Evolutionary conservation across 2,888 invertebrate genomes (phyloP).

Genomic region (Phengaris arion): DNA sequence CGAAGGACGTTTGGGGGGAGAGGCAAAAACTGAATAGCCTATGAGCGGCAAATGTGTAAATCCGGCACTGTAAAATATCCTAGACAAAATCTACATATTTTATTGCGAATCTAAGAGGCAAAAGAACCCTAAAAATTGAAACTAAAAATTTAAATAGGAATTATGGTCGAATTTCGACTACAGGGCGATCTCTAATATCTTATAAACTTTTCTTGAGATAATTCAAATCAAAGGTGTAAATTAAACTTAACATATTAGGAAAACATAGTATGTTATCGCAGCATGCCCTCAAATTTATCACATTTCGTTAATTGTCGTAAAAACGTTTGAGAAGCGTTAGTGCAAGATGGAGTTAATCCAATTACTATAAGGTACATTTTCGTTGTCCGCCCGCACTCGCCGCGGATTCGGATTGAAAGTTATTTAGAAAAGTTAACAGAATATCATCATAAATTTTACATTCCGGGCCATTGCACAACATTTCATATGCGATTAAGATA

Average conservation of each 20-base stretch:
- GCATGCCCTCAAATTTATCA: slow-evolving; percentile 36
- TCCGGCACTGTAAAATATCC: too few relatives aligned
- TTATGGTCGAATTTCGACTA: too few relatives aligned
- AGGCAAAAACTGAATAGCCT: too few relatives aligned
- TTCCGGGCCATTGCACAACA: slow-evolving; percentile 60
- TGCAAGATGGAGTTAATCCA: slow-evolving; percentile 36
- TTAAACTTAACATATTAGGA: slow-evolving; percentile 31
- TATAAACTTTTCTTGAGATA: slow-evolving; percentile 29
- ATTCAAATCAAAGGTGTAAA: slow-evolving; percentile 30
- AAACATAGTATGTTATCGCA: slow-evolving; percentile 38
- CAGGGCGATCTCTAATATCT: too few relatives aligned
- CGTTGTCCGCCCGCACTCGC: slow-evolving; percentile 43
- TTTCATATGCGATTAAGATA: slow-evolving; percentile 54
- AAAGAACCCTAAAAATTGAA: too few relatives aligned
- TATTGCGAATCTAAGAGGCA: too few relatives aligned
- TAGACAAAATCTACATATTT: too few relatives aligned
- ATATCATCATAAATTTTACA: slow-evolving; percentile 62
- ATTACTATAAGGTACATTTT: slow-evolving; percentile 38
- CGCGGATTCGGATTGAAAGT: slow-evolving; percentile 59
- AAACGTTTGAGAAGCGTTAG: slow-evolving; percentile 35
- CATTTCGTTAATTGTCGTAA: slow-evolving; percentile 42
- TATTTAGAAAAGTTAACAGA: slow-evolving; percentile 61
- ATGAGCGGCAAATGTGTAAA: too few relatives aligned
- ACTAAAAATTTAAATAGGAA: too few relatives aligned
- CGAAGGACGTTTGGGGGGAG: too few relatives aligned